A percentile compares a stretch with the other conserved stretches of the same genome.
These are phyloP conservation scores for Tetragonula clypearis DNA, from an alignment of 1,140 invertebrate genomes.

Conservation along the genomic window DNA sequence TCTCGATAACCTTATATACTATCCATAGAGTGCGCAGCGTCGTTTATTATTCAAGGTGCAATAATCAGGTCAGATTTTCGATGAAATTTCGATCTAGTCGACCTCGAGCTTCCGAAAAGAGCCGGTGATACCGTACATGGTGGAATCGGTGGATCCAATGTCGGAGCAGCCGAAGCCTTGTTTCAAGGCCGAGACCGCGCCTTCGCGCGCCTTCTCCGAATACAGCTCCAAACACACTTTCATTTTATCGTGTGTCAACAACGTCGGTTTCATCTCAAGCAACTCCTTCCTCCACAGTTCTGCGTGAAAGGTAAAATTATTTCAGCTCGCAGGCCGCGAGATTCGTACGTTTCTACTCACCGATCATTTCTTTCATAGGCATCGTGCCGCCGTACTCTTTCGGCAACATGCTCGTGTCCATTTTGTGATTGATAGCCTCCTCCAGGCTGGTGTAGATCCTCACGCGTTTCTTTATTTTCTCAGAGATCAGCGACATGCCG, in stretches of 20 bases:
- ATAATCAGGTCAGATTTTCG: no score
- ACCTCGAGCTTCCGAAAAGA: slow-evolving; percentile 91
- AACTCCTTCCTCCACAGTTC: slow-evolving; percentile 87
- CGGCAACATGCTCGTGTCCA: slow-evolving; percentile 87
- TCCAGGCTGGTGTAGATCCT: slow-evolving; percentile 86
- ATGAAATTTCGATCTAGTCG: slow-evolving; percentile 81
- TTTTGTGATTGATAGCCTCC: slow-evolving; percentile 83
- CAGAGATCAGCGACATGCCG: slow-evolving; percentile 90
- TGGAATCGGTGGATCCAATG: slow-evolving; percentile 83
- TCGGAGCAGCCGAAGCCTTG: slow-evolving; percentile 82
- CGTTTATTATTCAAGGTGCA: neutral
- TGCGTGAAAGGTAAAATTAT: slow-evolving; percentile 62
- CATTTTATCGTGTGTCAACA: slow-evolving; percentile 86
- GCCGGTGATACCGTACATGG: slow-evolving; percentile 86
- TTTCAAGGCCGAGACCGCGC: slow-evolving; percentile 87
- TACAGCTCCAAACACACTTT: slow-evolving; percentile 84
- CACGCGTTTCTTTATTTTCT: slow-evolving; percentile 90
- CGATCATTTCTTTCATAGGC: slow-evolving; percentile 92
- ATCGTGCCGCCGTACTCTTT: slow-evolving; percentile 91
- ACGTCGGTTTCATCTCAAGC: slow-evolving; percentile 80
- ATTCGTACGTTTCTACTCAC: slow-evolving; percentile 76
- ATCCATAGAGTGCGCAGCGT: neutral
- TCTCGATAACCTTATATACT: neutral
- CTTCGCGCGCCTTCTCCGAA: slow-evolving; percentile 86
- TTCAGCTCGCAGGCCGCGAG: no score